A percentile compares a stretch with the other conserved stretches of the same genome.
These are phyloP conservation scores for Silurus meridionalis DNA, from an alignment of 2,113 vertebrate species.

Conservation along the genomic window DNA sequence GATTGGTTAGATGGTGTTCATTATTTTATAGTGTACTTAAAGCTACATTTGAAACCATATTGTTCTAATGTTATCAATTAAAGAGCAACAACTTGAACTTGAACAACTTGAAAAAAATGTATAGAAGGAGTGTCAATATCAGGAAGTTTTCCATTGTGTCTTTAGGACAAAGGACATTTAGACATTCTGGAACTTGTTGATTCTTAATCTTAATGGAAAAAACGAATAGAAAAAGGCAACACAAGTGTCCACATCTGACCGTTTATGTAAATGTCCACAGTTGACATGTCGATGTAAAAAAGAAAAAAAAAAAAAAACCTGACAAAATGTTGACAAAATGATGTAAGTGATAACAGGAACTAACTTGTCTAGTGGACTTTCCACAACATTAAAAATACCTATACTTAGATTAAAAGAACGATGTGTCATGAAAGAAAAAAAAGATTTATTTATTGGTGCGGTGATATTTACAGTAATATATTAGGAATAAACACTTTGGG, in stretches of 20 bases:
- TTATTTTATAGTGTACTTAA: not conserved
- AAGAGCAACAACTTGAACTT: not conserved
- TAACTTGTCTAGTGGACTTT: not conserved
- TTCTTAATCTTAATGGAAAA: too few species aligned
- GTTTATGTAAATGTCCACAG: too few species aligned
- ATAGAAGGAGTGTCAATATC: not conserved
- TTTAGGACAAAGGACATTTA: not conserved
- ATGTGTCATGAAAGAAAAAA: not conserved
- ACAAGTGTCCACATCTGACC: too few species aligned
- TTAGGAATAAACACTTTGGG: not conserved
- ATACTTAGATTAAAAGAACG: not conserved
- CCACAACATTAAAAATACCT: not conserved
- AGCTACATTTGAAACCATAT: not conserved
- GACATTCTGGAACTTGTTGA: not conserved
- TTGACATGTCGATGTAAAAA: too few species aligned
- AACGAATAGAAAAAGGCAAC: too few species aligned
- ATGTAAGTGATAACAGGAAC: not conserved
- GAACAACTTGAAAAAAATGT: not conserved
- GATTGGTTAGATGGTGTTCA: not conserved
- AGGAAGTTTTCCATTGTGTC: not conserved
- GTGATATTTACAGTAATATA: not conserved
- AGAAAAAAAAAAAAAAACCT: too few species aligned
- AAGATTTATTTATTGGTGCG: too few species aligned
- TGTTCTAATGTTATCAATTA: not conserved
- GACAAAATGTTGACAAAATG: not conserved